Conservation (phyloP, 2,888 invertebrate genomes). For the Achlya flavicornis region DNA sequence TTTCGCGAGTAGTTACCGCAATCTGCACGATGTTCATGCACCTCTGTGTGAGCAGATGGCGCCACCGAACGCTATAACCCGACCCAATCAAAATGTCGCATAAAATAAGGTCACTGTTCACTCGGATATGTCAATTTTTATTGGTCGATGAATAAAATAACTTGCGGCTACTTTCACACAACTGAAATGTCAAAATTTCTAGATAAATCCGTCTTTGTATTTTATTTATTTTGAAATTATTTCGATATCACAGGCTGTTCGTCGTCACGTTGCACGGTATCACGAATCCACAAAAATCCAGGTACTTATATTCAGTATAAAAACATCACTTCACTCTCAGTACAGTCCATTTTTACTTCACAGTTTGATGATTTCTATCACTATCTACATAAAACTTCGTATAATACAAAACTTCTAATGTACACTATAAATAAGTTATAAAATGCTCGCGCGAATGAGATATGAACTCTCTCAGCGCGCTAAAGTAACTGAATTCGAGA, state of each 20-base stretch:
- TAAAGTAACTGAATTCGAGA: conserved; percentile 78
- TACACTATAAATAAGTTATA: conserved; percentile 70
- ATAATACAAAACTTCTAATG: conserved; percentile 58
- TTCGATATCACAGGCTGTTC: conserved; percentile 63
- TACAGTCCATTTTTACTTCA: conserved; percentile 58
- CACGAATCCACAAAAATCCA: conserved; percentile 62
- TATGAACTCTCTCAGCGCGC: conserved; percentile 64
- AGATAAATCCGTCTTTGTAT: conserved; percentile 49
- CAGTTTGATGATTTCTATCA: conserved; percentile 54
- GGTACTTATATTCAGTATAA: conserved; percentile 45
- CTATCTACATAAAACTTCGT: conserved; percentile 55
- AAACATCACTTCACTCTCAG: conserved; percentile 64
- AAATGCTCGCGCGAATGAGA: conserved; percentile 70
- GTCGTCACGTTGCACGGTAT: conserved; percentile 45
- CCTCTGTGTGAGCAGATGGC: conserved; percentile 66
- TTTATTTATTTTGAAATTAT: conserved; percentile 42
- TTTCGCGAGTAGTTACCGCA: conserved; percentile 63
- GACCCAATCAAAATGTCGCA: conserved; percentile 50
- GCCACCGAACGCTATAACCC: conserved; percentile 52
- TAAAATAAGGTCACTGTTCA: conserved; percentile 36
- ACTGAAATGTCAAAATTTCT: conserved; percentile 66
- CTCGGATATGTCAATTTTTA: conserved; percentile 42
- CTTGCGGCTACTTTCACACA: conserved; percentile 66
- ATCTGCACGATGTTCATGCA: conserved; percentile 63
- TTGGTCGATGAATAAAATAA: conserved; percentile 47